Base-by-base conservation (phyloP, 2,888 invertebrate species). In the Ornithoptera alexandrae region DNA sequence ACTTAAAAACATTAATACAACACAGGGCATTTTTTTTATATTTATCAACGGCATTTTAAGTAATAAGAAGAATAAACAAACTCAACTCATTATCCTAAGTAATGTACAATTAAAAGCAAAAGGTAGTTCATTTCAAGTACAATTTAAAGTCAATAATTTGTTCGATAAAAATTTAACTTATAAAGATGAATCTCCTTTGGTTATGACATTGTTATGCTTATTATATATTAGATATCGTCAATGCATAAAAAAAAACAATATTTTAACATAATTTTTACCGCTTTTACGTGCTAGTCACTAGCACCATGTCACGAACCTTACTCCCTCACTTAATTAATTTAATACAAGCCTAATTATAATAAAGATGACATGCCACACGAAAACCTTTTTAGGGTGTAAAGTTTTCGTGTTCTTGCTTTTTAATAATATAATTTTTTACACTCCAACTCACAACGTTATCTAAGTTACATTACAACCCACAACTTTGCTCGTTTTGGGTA, bases 261-360 rank as follows among this genome's bases (percentile, higher is more conserved):
- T 18, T 30, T 50, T 22, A 42, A 24, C 57, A 8, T 50, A 24
- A 63, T 68, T 58, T 53, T 1, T 7, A n/a, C 18, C 30, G 36
- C n/a, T 46, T 17, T 63, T 24, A 39, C 64, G 64, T 68, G 68
- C 36, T 18, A 39, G 20, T 24, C 30, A 42, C 61, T 20, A 56
- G 20, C 20, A 5, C 60, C 12, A 20, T 30, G 61, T 57, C 65
- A 69, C 69, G 65, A 42, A 65, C 68, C 22, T 18, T 56, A 60
- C 7, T 20, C 20, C 46, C 24, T 30, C 36, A 17, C 39, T 60
- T 69, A 69, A 69, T 69, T 69, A 65, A 46, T 56, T 57, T 59
- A 59, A 68, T 53, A 50, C 39, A 60, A 56, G 53, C 64, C 59
- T 69, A 69, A 65, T 65, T 64, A 56, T 60, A 53, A 42, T 53